Evolutionary conservation across 2,888 invertebrate species (phyloP).

Genomic region (Lymantria monacha): DNA sequence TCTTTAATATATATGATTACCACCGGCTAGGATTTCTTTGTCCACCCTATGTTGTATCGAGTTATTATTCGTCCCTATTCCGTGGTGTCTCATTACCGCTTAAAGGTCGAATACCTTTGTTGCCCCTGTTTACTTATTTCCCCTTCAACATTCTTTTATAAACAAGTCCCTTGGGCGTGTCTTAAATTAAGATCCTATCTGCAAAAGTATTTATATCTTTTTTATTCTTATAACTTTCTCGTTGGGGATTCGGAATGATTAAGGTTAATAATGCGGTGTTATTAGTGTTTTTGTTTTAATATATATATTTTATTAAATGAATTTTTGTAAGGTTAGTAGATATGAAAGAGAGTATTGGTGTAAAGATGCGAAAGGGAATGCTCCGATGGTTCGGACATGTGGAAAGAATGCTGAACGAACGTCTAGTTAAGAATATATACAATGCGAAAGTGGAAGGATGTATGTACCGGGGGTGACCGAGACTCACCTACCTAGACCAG

Average conservation of each 20-base stretch:
- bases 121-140: constrained; percentile 29
- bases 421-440: too few relatives aligned
- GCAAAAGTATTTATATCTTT: constrained; percentile 29
- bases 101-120: constrained; percentile 35
- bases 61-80: constrained; percentile 33
- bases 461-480: too few relatives aligned
- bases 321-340: too few relatives aligned
- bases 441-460: too few relatives aligned
- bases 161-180: constrained; percentile 29
- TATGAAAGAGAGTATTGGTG: too few relatives aligned
- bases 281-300: constrained; percentile 24
- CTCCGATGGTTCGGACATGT: too few relatives aligned
- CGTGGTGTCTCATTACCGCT: constrained; percentile 51
- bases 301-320: constrained; percentile 5
- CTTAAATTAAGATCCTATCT: constrained; percentile 40
- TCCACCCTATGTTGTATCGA: neutral
- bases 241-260: constrained; percentile 21
- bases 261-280: constrained; percentile 24
- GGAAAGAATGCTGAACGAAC: too few relatives aligned
- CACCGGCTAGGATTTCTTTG: neutral
- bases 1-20: neutral
- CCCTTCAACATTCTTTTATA: constrained; percentile 30
- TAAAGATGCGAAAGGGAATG: too few relatives aligned
- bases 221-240: constrained; percentile 23
- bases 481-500: too few relatives aligned